phyloP scores from a whole-genome alignment of 1,140 invertebrate genomes.

The Penaeus japonicus region DNA sequence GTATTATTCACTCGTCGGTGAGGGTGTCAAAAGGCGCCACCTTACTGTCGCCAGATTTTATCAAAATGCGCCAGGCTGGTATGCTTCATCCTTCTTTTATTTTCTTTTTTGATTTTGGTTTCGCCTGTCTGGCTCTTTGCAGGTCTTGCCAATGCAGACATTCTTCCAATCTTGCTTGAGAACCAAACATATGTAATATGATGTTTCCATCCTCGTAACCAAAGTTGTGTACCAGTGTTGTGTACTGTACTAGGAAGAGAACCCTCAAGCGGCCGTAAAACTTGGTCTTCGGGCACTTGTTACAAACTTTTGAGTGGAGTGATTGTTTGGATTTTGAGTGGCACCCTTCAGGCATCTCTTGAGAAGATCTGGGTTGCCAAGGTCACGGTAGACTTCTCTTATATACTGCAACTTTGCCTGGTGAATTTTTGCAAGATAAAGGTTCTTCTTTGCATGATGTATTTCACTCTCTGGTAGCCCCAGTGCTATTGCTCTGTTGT shows the following conservation, averaged over 20 bases:
- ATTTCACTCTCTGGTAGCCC: no score
- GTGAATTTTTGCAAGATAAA: neutral
- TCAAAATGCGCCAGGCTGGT: neutral
- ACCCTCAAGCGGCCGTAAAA: neutral
- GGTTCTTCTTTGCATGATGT: slow-evolving; percentile 16
- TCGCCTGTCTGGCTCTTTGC: neutral
- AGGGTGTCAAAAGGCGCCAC: neutral
- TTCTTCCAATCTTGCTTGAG: neutral
- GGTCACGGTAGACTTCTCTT: neutral
- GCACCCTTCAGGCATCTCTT: neutral
- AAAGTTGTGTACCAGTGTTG: slow-evolving; percentile 8
- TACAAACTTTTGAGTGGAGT: neutral
- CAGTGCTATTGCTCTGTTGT: no score
- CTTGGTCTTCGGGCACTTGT: neutral
- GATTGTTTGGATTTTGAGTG: slow-evolving; percentile 14
- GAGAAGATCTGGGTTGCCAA: neutral
- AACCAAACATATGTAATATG: neutral
- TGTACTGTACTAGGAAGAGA: neutral
- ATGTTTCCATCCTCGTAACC: neutral
- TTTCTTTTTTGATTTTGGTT: neutral
- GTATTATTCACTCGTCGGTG: slow-evolving; percentile 8
- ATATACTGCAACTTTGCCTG: neutral
- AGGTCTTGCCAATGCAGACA: neutral
- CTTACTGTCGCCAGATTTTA: neutral
- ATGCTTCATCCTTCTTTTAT: neutral